A percentile compares a stretch with the other conserved stretches of the same genome.
Evolutionary conservation across 2,888 invertebrate species (phyloP).

Genomic region (Folsomia candida): DNA sequence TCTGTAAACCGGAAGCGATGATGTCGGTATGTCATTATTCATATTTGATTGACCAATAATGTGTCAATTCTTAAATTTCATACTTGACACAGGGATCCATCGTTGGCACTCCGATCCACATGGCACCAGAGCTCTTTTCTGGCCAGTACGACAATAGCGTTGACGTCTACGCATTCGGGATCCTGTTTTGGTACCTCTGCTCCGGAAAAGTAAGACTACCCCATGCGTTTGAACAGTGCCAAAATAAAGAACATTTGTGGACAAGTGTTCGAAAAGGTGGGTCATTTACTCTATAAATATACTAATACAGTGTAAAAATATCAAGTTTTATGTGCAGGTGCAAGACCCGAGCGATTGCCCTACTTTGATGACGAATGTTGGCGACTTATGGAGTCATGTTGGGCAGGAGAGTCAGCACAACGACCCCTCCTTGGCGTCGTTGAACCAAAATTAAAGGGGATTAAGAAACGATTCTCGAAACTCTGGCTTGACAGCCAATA

Average conservation of each 20-base stretch:
- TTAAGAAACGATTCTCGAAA: constrained; percentile 34
- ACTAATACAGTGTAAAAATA: no score
- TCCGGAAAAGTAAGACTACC: constrained; percentile 78
- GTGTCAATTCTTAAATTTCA: background rate
- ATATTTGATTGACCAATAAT: no score
- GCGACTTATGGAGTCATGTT: constrained; percentile 79
- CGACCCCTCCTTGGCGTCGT: constrained; percentile 77
- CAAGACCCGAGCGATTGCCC: constrained; percentile 73
- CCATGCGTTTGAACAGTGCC: constrained; percentile 74
- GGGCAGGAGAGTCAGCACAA: constrained; percentile 71
- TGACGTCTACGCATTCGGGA: constrained; percentile 86
- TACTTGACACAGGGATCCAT: constrained; percentile 64
- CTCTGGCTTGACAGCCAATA: background rate
- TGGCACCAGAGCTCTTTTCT: constrained; percentile 83
- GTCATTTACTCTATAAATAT: background rate
- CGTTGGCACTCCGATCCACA: constrained; percentile 84
- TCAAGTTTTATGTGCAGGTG: no score
- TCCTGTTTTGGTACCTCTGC: constrained; percentile 82
- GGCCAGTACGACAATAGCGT: constrained; percentile 79
- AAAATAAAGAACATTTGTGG: constrained; percentile 83
- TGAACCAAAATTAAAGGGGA: constrained; percentile 64
- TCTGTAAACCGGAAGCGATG: constrained; percentile 85
- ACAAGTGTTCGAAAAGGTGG: constrained; percentile 76
- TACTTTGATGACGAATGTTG: constrained; percentile 76
- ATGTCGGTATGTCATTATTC: constrained; percentile 64